A percentile compares a stretch with the other conserved stretches of the same genome.
Conservation (phyloP, 1,140 invertebrate genomes). For the Neodiprion pinetum region DNA sequence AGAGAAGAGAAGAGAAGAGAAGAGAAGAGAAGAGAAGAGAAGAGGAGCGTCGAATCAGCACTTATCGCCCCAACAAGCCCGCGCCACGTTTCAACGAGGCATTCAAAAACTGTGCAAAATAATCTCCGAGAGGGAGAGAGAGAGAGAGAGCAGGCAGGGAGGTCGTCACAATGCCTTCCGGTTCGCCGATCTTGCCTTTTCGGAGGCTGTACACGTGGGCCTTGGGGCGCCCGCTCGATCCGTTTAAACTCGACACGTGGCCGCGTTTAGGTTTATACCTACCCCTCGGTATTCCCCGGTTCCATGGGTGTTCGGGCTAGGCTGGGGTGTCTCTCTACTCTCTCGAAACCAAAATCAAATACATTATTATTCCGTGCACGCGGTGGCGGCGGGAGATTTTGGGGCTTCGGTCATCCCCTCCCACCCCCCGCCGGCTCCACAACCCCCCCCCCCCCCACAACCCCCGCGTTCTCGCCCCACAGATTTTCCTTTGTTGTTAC, state of each 20-base stretch:
- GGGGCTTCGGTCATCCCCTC: neutral
- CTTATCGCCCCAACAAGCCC: neutral
- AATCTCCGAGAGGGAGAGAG: neutral
- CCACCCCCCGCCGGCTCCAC: neutral
- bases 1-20: too few species aligned
- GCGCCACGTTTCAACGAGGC: neutral
- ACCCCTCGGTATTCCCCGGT: too few species aligned
- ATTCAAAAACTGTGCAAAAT: too few species aligned
- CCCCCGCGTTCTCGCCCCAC: too few species aligned
- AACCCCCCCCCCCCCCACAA: neutral
- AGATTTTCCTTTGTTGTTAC: constrained; percentile 5
- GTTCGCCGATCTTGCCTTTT: neutral
- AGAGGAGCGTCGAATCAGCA: neutral
- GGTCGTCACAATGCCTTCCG: neutral
- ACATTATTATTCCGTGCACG: constrained; percentile 2
- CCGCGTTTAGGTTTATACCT: neutral
- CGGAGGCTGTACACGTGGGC: neutral
- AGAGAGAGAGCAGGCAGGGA: neutral
- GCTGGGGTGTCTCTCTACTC: neutral
- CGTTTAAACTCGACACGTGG: neutral
- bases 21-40: neutral
- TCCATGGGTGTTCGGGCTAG: neutral
- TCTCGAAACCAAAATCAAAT: constrained; percentile 5
- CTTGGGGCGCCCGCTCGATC: neutral
- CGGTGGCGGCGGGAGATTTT: neutral